Percentiles rank a stretch among this genome's conserved stretches.
Conservation (phyloP, 2,113 vertebrate species). For the Agelaius phoeniceus region DNA sequence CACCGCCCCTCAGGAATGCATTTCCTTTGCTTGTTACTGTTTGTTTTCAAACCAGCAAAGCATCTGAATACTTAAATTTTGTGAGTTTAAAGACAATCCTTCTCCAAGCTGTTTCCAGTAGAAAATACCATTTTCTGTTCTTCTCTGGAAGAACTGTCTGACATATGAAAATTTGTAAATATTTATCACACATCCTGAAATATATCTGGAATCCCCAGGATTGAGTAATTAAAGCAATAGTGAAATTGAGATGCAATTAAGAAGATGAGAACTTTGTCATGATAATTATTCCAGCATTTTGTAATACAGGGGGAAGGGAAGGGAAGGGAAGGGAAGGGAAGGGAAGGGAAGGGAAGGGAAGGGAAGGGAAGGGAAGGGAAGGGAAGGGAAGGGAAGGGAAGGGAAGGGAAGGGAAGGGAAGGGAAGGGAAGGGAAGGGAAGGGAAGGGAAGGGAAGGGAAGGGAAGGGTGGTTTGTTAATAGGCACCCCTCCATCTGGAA, state of each 20-base stretch:
- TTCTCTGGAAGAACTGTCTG: neutral
- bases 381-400: neutral
- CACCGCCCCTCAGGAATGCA: neutral
- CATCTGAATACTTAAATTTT: neutral
- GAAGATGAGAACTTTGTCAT: neutral
- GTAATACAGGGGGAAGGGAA: neutral
- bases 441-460: no score
- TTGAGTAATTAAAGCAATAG: neutral
- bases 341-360: neutral
- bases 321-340: neutral
- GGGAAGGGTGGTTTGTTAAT: neutral
- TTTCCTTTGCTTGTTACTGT: neutral
- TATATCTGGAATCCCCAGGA: neutral
- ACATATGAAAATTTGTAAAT: neutral
- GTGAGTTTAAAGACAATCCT: neutral
- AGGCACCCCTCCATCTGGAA: neutral
- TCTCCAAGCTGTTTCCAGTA: neutral
- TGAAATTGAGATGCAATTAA: neutral
- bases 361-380: neutral
- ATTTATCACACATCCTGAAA: neutral
- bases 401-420: no score
- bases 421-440: no score
- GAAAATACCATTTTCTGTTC: neutral
- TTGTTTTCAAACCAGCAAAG: neutral
- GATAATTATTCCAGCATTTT: neutral